These are phyloP conservation scores for Ooceraea biroi DNA, from an alignment of 1,140 invertebrate genomes.

Conservation along the genomic window DNA sequence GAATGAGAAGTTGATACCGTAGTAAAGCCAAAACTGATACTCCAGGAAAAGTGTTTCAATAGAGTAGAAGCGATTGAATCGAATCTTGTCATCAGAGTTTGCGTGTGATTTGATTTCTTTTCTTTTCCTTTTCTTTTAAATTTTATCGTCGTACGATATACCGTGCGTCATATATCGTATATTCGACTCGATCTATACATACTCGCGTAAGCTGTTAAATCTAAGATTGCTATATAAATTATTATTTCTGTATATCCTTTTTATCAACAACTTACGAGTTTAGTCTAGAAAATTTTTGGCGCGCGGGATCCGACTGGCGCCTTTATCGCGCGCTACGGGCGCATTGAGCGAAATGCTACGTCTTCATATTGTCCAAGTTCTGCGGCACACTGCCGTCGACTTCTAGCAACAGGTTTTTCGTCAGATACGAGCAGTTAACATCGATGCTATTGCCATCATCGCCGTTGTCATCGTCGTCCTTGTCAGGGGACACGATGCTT, in stretches of 20 bases:
- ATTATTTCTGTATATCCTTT: constrained; percentile 75
- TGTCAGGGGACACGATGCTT: neutral
- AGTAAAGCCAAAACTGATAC: too few relatives aligned
- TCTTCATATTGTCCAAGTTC: constrained; percentile 63
- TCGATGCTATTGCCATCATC: constrained; percentile 17
- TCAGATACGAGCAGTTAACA: constrained; percentile 31
- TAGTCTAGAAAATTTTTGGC: constrained; percentile 69
- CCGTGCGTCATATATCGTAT: neutral
- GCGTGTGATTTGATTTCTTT: neutral
- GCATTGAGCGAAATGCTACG: constrained; percentile 64
- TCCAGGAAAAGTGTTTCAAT: neutral
- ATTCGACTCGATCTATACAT: constrained; percentile 57
- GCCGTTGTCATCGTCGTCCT: constrained; percentile 8
- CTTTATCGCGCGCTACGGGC: constrained; percentile 52
- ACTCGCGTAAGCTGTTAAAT: constrained; percentile 66
- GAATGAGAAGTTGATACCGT: too few relatives aligned
- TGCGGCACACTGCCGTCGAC: constrained; percentile 1
- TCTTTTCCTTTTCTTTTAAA: neutral
- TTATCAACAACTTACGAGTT: constrained; percentile 74
- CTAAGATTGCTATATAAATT: constrained; percentile 75
- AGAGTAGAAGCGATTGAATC: neutral
- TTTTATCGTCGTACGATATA: neutral
- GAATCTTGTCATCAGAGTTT: neutral
- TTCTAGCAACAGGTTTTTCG: constrained; percentile 63
- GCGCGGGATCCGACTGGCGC: constrained; percentile 67